Evolutionary conservation across 2,888 invertebrate species (phyloP), one percentile per base, ranked within the genome.

Genomic region (Epinotia nisella): DNA sequence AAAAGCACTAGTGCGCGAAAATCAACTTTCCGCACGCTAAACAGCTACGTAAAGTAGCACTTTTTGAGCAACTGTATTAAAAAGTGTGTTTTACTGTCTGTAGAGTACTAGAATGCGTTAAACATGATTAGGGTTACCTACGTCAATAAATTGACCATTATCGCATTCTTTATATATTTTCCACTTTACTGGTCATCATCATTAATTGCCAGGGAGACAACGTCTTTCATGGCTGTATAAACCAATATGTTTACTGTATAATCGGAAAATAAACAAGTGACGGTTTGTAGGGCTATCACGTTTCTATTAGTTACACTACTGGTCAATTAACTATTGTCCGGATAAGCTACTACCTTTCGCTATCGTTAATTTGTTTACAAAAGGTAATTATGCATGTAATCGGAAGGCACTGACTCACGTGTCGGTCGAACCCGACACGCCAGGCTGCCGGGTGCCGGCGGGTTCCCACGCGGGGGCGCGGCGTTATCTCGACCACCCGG

Each of bases 331-430:
- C 21, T 55, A 21, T 21, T 13, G 55, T 13, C 21, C 10, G 55
- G 21, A 21, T 1, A 15, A 21, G 21, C 5, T 3, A 24, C 24
- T 15, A 4, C 1, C 56, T 7, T 7, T 10, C 17, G 53, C 9
- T 35, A 58, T 9, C 35, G 3, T 7, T 39, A n/a, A 60, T 60
- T 41, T 60, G 41, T 60, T 60, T 60, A 41, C 60, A 39, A 60
- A 60, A 60, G 39, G 19, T 7, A 41, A 60, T 60, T 41, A 41
- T 19, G 2, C 19, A 3, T n/a, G 60, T 19, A 60, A 60, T 58
- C 35, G 35, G 41, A 19, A 60, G 19, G 13, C 17, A 60, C 19
- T 17, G 59, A 39, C 35, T 59, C 59, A 59, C 11, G 41, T 41
- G 15, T 60, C 19, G 41, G 19, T 21, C 10, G 60, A 60, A 39